A percentile compares a stretch with the other conserved stretches of the same genome.
phyloP scores from a whole-genome alignment of 2,888 invertebrate genomes.

The Campopleginae sp. region DNA sequence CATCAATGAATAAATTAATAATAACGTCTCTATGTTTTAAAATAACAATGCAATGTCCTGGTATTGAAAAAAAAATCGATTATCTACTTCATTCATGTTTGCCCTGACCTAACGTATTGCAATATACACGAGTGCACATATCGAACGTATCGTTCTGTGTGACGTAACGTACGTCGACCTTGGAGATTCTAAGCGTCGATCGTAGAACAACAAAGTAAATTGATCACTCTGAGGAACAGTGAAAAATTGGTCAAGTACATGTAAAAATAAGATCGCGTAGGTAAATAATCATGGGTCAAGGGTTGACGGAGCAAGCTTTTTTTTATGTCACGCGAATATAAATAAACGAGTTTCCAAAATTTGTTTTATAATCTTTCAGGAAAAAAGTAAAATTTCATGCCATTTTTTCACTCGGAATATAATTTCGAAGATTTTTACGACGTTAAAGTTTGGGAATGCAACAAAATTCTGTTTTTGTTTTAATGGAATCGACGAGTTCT shows the following conservation, averaged over 20 bases:
- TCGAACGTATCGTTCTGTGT: conserved; percentile 29
- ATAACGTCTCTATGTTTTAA: neutral
- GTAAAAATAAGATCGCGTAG: conserved; percentile 20
- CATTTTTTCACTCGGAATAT: neutral
- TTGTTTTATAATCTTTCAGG: neutral
- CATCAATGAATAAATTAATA: neutral
- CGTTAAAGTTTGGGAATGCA: neutral
- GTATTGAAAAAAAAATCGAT: conserved; percentile 25
- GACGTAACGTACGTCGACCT: conserved; percentile 55
- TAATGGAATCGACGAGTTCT: neutral
- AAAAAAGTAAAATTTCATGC: neutral
- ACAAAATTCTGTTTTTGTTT: neutral
- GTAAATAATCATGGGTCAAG: neutral
- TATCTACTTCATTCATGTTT: conserved; percentile 48
- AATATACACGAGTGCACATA: conserved; percentile 2
- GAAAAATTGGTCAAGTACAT: conserved; percentile 60
- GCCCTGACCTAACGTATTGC: conserved; percentile 14
- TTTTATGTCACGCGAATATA: neutral
- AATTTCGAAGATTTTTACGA: too few relatives aligned
- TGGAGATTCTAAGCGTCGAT: conserved; percentile 28
- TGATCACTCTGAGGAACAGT: conserved; percentile 14
- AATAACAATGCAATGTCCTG: neutral
- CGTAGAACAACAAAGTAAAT: conserved; percentile 35
- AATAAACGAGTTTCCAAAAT: neutral
- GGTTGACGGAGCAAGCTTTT: neutral